Evolutionary conservation across 1,140 invertebrate genomes (phyloP), one percentile per base, ranked within the genome.

Genomic region (Danaus melanippus): DNA sequence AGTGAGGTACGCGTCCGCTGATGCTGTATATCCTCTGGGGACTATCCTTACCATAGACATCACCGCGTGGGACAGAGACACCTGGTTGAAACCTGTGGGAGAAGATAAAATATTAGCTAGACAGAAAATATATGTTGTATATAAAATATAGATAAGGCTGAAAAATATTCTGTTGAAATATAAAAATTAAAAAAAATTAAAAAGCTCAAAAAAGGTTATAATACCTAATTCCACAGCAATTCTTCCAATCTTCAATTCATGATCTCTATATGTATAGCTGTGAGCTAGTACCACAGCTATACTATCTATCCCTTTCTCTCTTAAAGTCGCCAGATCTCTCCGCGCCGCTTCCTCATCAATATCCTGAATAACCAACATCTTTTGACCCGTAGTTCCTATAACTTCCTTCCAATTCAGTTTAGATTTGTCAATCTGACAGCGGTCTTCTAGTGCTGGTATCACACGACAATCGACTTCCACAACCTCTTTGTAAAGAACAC

Each of bases 11-110:
- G 97, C 98, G 88, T 99, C 98, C 0, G 95, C 96, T 74, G 92
- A 95, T 9, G 96, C 93, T 67, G 93, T 94, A 79, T 93, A 95
- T 1, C 94, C 94, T 11, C 94, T 88, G 0, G 97, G 94, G 6
- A 99, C 97, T 50, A 97, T 92, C 64, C 96, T 91, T 1, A 95
- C 91, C 98, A 99, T 99, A 7, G 97, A 95, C 90, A 98, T 99
- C 1, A 99, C 93, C 67, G 95, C 88, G 66, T 97, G 96, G 0
- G 97, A 99, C 12, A 99, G 88, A 0, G 97, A 98, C 10, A 99
- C 91, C 79, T 99, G 96, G 0, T 81, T 87, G 80, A 99, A 99
- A 7, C 97, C 91, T 90, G 67, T 15, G 9, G 2, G 32, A 61
- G 42, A 57, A 56, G 52, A 56, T 32, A 32, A 32, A 32, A 32